Base-by-base conservation (phyloP, 30 jellyfish, hydroid and myxozoan species). In the Aurelia sp. region DNA sequence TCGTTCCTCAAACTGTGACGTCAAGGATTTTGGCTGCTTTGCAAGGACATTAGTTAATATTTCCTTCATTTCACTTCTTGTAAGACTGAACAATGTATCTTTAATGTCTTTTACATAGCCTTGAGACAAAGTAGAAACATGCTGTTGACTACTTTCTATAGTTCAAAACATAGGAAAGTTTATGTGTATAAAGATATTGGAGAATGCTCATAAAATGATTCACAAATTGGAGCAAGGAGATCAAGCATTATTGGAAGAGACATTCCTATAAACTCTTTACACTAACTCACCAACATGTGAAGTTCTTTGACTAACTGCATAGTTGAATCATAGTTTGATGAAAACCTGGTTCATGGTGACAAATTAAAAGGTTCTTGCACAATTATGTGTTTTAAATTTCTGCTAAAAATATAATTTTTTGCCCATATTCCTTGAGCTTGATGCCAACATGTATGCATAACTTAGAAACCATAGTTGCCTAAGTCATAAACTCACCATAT, bases 401-500 rank as follows among this genome's bases (percentile, higher is more conserved):
- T 17, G 24, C 24, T 3, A 64, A n/a, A 13, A n/a, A 13, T 13
- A 0, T 22, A 0, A 64, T 24, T 15, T 27, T 24, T 22, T 3
- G 30, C 40, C 21, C 3, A 38, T n/a, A 31, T 38, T n/a, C 40
- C 27, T n/a, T 62, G 72, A 31, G 21, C 44, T 38, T 62, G 4
- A 9, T 62, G 27, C 27, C 27, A 38, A 38, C n/a, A n/a, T n/a
- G n/a, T n/a, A n/a, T 62, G 21, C 40, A 67, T 67, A 18, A 18
- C 27, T 20, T 17, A 67, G 30, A 38, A 27, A 27, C 33, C 2
- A 27, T 27, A 27, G 33, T 27, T 27, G 33, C 33, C 33, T 2
- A 27, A 27, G 63, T 57, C 24, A 20, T 20, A 69, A 69, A 69
- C 78, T 59, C 47, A 80, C 82, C 73, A 53, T 80, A 80, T 8